These are phyloP conservation scores for Radopholus similis DNA, from an alignment of 1,140 invertebrate genomes.

Conservation along the genomic window DNA sequence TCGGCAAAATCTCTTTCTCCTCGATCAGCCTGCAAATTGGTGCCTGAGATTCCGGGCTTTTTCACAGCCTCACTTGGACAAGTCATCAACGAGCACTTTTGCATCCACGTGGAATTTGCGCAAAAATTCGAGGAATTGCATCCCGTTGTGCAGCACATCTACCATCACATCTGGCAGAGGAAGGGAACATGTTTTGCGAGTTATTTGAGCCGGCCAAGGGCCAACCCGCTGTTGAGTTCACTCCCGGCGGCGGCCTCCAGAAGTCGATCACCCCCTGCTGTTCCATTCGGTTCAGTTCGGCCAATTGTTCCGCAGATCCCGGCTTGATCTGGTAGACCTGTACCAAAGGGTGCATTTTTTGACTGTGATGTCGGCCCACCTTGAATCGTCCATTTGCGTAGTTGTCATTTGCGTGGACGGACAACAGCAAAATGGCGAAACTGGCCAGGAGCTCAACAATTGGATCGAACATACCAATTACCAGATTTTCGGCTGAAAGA, in stretches of 20 bases:
- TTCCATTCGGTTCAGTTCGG: slow-evolving; percentile 10
- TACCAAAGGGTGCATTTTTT: no score
- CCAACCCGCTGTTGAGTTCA: slow-evolving; percentile 15
- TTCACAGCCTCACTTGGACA: slow-evolving; percentile 23
- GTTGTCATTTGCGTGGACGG: not conserved
- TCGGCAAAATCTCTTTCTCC: slow-evolving; percentile 21
- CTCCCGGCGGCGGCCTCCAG: slow-evolving; percentile 16
- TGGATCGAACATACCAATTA: no score
- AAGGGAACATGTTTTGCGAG: no score
- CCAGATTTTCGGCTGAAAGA: no score
- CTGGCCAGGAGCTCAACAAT: no score
- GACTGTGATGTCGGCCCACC: slow-evolving; percentile 14
- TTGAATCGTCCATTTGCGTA: not conserved
- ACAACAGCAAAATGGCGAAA: not conserved
- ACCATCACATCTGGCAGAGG: slow-evolving; percentile 42
- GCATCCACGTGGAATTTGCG: slow-evolving; percentile 15
- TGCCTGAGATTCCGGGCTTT: not conserved
- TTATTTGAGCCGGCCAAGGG: no score
- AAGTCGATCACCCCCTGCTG: slow-evolving; percentile 30
- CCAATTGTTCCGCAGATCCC: slow-evolving; percentile 11
- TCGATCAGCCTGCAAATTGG: slow-evolving; percentile 21
- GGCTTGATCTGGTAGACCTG: slow-evolving; percentile 27
- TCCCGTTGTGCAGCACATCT: slow-evolving; percentile 14
- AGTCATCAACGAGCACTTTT: slow-evolving; percentile 32
- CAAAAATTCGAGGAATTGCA: slow-evolving; percentile 20